Evolutionary conservation across 1,140 invertebrate genomes (phyloP).

Genomic region (Pseudomyrmex cubaensis): DNA sequence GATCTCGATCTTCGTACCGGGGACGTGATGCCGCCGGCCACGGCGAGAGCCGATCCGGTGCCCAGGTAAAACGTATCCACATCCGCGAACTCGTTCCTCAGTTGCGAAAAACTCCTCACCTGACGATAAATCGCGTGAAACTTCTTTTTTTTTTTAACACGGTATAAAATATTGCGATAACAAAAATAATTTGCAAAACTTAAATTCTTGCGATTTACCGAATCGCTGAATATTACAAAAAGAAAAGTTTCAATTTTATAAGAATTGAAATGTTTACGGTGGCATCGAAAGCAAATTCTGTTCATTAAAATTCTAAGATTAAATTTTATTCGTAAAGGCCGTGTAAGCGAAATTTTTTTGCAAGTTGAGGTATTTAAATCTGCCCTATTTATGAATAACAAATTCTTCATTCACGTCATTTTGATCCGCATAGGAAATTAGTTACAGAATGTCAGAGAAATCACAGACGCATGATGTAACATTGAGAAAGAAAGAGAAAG

Average conservation of each 20-base stretch:
- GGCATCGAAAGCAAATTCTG: too few relatives aligned
- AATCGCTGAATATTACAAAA: too few relatives aligned
- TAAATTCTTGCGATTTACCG: background rate
- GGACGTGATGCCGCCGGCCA: conserved; percentile 85
- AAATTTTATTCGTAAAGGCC: too few relatives aligned
- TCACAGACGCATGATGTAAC: background rate
- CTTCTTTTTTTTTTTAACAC: background rate
- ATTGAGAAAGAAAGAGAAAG: background rate
- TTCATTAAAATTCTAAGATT: too few relatives aligned
- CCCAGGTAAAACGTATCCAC: conserved; percentile 96
- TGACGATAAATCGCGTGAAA: conserved; percentile 73
- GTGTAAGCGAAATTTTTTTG: too few relatives aligned
- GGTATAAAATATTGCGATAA: background rate
- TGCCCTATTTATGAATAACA: too few relatives aligned
- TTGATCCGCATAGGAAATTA: too few relatives aligned
- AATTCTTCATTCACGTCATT: too few relatives aligned
- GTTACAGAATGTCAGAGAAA: background rate
- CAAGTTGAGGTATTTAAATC: too few relatives aligned
- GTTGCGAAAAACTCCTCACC: conserved; percentile 96
- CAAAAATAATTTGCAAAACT: background rate
- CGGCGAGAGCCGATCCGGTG: conserved; percentile 85
- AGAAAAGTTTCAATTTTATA: too few relatives aligned
- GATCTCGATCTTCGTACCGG: conserved; percentile 90
- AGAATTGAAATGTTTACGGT: too few relatives aligned
- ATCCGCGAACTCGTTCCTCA: conserved; percentile 95